Base-by-base conservation (phyloP, 2,797 vertebrate genomes). In the Chromobotia macracanthus region DNA sequence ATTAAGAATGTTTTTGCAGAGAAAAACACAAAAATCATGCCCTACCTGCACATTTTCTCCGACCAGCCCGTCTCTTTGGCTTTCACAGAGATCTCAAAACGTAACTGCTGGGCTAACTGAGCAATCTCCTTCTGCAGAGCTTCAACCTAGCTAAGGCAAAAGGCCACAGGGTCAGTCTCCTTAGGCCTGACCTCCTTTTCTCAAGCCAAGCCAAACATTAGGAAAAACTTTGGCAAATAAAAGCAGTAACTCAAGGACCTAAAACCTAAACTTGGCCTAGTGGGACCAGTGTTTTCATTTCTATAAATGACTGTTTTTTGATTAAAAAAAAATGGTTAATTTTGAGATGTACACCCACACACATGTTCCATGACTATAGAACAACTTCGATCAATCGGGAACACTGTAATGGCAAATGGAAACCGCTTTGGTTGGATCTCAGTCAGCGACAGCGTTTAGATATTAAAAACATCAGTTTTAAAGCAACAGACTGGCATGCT, bases 51-150 rank as follows among this genome's bases (percentile, higher is more conserved):
- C 77, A 91, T 88, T 87, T 90, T 94, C n/a, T 96, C 94, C 0
- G 94, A 95, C 97, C 97, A 98, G 31, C 91, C 89, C 85, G 87
- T 87, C n/a, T 95, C 93, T 86, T 85, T 86, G 0, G 92, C 95
- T 83, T 86, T 89, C 21, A 95, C 41, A 0, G 95, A 93, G 61
- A 99, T 93, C 87, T 97, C 95, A 61, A 93, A 94, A 65, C 89
- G 91, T 53, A 99, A 94, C 41, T 84, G 91, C 63, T 89, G 92
- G 0, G 95, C 93, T 25, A 96, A 85, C 1, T 80, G 8, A 1
- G 1, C 38, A 41, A 41, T 41, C 38, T 41, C 38, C 38, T 41
- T 41, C 38, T 41, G 38, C 38, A 41, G 38, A 41, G 38, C 38
- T 41, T 41, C 38, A 41, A 41, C 38, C 38, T 41, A 41, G 38